Evolutionary conservation across 2,888 invertebrate species (phyloP), one percentile per base, ranked within the genome.

Genomic region (Criorhina ranunculi): DNA sequence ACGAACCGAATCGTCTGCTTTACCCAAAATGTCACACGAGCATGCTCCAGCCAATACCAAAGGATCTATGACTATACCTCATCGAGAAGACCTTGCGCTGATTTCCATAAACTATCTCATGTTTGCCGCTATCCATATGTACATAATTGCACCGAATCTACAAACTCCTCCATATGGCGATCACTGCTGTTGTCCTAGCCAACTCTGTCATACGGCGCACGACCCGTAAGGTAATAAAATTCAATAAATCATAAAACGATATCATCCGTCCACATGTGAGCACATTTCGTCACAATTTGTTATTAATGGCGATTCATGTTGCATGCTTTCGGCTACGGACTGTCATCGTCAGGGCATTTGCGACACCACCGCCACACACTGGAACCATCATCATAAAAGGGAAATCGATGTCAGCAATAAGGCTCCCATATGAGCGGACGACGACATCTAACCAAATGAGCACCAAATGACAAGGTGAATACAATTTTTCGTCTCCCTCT

Each of bases 211-310:
- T 29, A 57, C 33, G n/a, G 37, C 24, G 72, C 83, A 83, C 83
- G 79, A 73, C 35, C 66, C 40, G 31, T 29, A 64, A 64, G 67
- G 79, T 44, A 83, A 75, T 67, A 73, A 55, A 75, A 73, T 79
- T 79, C 57, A 79, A 83, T 83, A 83, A 83, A 83, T 83, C 79
- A 83, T 79, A 83, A 79, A 83, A 80, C 79, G 67, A 79, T 83
- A 83, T 79, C 79, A 83, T 83, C 73, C 73, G 29, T 75, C 73
- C 49, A 62, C 11, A 73, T 42, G 42, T 67, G 66, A 78, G 40
- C 46, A 78, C 66, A 64, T 83, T 83, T 79, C 83, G 69, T 79
- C 73, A 83, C 62, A 83, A 73, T 79, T 79, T 83, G 67, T 79
- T 83, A 79, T 83, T 75, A 69, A 83, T 83, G 83, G 73, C 73